Evolutionary conservation across 2,113 vertebrate species (phyloP).

Genomic region (Mystacornis crossleyi): DNA sequence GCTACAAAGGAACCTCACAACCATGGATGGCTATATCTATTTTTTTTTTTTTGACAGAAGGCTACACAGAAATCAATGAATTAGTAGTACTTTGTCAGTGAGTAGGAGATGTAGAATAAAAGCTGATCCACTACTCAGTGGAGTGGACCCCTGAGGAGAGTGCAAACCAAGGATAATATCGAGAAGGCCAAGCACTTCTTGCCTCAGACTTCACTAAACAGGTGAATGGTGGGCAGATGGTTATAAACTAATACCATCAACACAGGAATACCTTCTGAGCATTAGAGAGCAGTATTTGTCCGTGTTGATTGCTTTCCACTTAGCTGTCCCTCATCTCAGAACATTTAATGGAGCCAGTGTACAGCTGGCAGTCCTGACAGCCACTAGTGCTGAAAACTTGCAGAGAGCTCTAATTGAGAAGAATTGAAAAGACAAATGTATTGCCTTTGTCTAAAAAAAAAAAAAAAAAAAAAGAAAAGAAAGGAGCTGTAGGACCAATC

Average conservation of each 20-base stretch:
- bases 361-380: neutral
- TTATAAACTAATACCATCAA: neutral
- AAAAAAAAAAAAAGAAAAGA: too few relatives aligned
- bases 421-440: neutral
- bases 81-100: neutral
- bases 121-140: neutral
- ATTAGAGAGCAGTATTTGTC: neutral
- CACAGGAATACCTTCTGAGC: neutral
- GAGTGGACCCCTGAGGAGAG: neutral
- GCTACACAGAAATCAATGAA: neutral
- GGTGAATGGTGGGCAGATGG: neutral
- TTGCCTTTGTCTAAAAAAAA: neutral
- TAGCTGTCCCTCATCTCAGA: neutral
- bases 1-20: neutral
- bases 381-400: neutral
- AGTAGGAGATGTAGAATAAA: neutral
- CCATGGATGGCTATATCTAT: accelerated
- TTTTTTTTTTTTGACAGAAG: neutral
- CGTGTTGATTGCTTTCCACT: neutral
- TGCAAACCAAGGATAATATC: neutral
- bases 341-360: neutral
- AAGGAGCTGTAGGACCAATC: neutral
- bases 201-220: neutral
- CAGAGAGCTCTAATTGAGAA: neutral
- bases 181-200: neutral